These are phyloP conservation scores for Etheostoma spectabile DNA, from an alignment of 2,113 vertebrate species.

Conservation along the genomic window DNA sequence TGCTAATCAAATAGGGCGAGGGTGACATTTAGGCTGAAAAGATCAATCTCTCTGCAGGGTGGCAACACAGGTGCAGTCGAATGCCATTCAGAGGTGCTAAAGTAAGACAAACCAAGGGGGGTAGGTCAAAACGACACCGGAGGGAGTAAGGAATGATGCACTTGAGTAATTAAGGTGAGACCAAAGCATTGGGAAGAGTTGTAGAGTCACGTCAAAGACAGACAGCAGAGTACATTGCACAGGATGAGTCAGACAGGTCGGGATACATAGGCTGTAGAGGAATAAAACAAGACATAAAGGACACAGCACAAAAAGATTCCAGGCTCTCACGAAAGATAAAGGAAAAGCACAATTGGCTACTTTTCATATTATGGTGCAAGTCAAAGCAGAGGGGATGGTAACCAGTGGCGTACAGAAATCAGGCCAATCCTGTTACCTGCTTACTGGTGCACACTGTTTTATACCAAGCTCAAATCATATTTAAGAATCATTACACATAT, in stretches of 20 bases:
- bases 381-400: neutral
- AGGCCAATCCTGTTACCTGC: slow-evolving; percentile 20
- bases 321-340: slow-evolving; percentile 11
- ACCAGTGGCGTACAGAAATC: slow-evolving; percentile 32
- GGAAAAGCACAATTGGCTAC: neutral
- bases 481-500: slow-evolving; percentile 39
- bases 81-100: slow-evolving; percentile 5
- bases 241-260: slow-evolving; percentile 14
- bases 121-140: slow-evolving; percentile 13
- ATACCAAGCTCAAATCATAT: slow-evolving; percentile 18
- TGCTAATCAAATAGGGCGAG: slow-evolving; percentile 33
- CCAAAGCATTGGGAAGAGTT: neutral
- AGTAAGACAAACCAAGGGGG: slow-evolving; percentile 11
- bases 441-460: slow-evolving; percentile 29
- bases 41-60: slow-evolving; percentile 33
- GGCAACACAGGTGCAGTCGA: neutral
- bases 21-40: slow-evolving; percentile 12
- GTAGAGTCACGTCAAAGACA: slow-evolving; percentile 38
- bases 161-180: slow-evolving; percentile 45
- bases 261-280: slow-evolving; percentile 4
- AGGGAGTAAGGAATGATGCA: slow-evolving; percentile 19
- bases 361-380: slow-evolving; percentile 8
- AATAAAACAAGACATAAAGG: slow-evolving; percentile 10
- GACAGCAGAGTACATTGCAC: slow-evolving; percentile 18
- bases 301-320: neutral